A percentile compares a stretch with the other conserved stretches of the same genome.
Conservation (phyloP, 2,113 vertebrate species). For the Hippocampus abdominalis region DNA sequence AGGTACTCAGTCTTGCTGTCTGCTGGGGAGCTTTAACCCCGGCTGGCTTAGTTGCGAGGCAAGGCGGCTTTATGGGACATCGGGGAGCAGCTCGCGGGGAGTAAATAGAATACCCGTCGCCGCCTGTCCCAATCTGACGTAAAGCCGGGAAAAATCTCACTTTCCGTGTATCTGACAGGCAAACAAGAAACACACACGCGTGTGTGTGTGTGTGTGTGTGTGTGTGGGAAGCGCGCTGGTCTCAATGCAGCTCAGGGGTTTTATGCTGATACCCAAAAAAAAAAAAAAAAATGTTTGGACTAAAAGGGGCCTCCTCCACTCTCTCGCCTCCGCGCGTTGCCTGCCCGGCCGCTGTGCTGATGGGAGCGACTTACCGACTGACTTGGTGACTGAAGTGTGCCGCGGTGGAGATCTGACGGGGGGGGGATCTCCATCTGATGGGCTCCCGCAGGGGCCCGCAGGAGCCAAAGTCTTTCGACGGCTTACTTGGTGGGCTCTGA, state of each 20-base stretch:
- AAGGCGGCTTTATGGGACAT: conserved; percentile 56
- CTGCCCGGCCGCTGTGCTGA: conserved; percentile 24
- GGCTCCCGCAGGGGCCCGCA: conserved; percentile 39
- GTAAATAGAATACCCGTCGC: conserved; percentile 61
- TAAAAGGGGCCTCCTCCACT: conserved; percentile 33
- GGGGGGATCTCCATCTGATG: conserved; percentile 48
- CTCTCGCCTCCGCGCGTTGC: conserved; percentile 32
- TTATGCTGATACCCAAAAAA: conserved; percentile 56
- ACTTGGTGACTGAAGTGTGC: conserved; percentile 31
- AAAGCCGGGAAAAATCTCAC: conserved; percentile 53
- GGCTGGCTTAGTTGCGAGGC: conserved; percentile 57
- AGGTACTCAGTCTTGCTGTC: conserved; percentile 57
- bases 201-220: not conserved
- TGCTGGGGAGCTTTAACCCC: conserved; percentile 60
- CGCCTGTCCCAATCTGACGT: conserved; percentile 48
- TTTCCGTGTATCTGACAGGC: conserved; percentile 34
- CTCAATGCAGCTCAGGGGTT: conserved; percentile 45
- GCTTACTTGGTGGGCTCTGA: conserved; percentile 23
- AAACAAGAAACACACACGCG: conserved; percentile 13
- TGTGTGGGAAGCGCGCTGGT: conserved; percentile 17
- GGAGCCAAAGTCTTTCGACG: conserved; percentile 23
- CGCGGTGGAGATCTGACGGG: conserved; percentile 48
- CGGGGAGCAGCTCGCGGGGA: conserved; percentile 46
- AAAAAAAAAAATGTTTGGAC: conserved; percentile 48
- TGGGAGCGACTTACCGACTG: conserved; percentile 20